Evolutionary conservation across 2,113 vertebrate genomes (phyloP).

Genomic region (Orycteropus afer): DNA sequence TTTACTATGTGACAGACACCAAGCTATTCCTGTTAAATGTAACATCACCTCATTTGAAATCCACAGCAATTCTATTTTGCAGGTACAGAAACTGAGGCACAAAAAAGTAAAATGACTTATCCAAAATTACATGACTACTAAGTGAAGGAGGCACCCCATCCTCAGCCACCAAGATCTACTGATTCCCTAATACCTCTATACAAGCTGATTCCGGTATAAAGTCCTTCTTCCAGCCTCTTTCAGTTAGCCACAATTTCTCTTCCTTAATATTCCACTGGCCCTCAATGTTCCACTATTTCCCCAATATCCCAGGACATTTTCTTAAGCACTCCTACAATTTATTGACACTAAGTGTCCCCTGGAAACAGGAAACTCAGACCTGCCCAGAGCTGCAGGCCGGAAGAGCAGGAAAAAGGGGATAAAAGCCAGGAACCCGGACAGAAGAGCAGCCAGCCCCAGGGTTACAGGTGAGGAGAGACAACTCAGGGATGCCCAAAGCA

Average conservation of each 20-base stretch:
- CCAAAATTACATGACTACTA: not conserved
- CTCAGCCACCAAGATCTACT: not conserved
- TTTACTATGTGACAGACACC: not conserved
- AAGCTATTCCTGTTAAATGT: not conserved
- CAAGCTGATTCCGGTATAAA: not conserved
- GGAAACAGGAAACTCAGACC: no score
- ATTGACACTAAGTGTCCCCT: not conserved
- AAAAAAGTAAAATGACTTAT: no score
- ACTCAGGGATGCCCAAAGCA: no score
- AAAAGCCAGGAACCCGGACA: no score
- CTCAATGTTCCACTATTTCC: not conserved
- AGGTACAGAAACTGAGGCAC: no score
- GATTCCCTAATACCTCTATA: not conserved
- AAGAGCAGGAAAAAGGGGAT: no score
- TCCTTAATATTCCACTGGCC: not conserved
- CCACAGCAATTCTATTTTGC: not conserved
- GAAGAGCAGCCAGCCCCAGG: no score
- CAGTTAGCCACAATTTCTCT: not conserved
- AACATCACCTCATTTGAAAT: not conserved
- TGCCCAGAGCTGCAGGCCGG: no score
- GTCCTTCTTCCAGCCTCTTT: not conserved
- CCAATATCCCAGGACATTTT: not conserved
- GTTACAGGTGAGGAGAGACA: no score
- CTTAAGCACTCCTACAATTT: not conserved
- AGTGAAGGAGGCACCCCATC: not conserved